Evolutionary conservation across 2,797 vertebrate species (phyloP), one percentile per base, ranked within the genome.

Genomic region (Pangasius sanitwongsei): DNA sequence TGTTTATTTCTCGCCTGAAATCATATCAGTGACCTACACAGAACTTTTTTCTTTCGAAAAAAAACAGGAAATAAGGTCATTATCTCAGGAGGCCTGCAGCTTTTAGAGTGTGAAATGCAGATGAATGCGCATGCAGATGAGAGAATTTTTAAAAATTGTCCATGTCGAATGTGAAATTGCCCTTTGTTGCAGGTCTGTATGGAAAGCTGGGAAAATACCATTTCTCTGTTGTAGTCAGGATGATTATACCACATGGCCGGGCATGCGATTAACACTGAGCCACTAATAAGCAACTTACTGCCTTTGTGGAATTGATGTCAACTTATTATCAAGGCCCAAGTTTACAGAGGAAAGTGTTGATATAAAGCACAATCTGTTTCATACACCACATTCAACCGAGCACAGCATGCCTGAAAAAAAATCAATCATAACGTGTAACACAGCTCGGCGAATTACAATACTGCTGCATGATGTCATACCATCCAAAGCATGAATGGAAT

Each of bases 241-340:
- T 78, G 75, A 53, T 53, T 78, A 16, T 16, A 31, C 16, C n/a
- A 20, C 13, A 16, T 34, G 77, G 50, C 48, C 48, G 1, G 28
- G 6, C 53, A 57, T 55, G 77, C 3, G 12, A 55, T 85, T 31
- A 31, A 41, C 31, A 6, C 61, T 25, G 44, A 72, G 28, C 31
- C 53, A 83, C 37, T 28, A 2, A 57, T 23, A 63, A 13, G 20
- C 55, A 37, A 84, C 44, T n/a, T 85, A 31, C 16, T 55, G 23
- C 44, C 84, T 78, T 67, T 23, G 50, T 84, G 37, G 41, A 87
- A 63, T 34, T 82, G 57, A 44, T 87, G 61, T 50, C 25, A 61
- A 41, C 4, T 67, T 67, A 31, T 67, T 31, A 84, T 7, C 16
- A 0, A 16, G 25, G 74, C 23, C 13, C 44, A 59, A 59, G 55